Evolutionary conservation across 2,113 vertebrate genomes (phyloP).

Genomic region (Isurus oxyrinchus): DNA sequence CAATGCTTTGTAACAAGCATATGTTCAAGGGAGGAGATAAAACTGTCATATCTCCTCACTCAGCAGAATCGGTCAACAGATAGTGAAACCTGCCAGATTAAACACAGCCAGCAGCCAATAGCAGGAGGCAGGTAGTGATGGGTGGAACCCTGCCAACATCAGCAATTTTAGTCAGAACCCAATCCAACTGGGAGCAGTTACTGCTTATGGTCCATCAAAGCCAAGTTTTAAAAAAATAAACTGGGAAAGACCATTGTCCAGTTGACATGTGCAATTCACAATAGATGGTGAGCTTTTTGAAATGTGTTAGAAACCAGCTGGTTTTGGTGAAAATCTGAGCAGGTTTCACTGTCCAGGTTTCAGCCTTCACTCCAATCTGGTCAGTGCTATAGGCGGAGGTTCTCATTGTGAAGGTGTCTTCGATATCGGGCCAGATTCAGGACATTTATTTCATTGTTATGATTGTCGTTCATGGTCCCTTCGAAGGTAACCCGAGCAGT

Average conservation of each 20-base stretch:
- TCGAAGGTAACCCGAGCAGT: slow-evolving; percentile 62
- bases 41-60: not conserved
- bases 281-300: not conserved
- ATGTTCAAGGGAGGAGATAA: not conserved
- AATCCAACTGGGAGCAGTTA: not conserved
- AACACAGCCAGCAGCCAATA: not conserved
- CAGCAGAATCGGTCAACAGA: not conserved
- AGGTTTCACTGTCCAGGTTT: not conserved
- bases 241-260: not conserved
- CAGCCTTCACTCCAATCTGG: not conserved
- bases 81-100: not conserved
- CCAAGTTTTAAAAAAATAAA: not conserved
- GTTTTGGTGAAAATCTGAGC: not conserved
- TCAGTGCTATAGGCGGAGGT: slow-evolving; percentile 69
- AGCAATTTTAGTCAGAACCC: not conserved
- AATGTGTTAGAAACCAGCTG: not conserved
- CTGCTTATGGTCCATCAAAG: not conserved
- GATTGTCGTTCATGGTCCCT: slow-evolving; percentile 50
- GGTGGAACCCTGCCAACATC: not conserved
- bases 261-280: not conserved
- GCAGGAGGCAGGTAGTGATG: not conserved
- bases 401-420: slow-evolving; percentile 54
- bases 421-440: slow-evolving; percentile 64
- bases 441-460: slow-evolving; percentile 52
- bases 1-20: not conserved